Evolutionary conservation across 2,888 invertebrate species (phyloP), one percentile per base, ranked within the genome.

Genomic region (Tholera decimalis): DNA sequence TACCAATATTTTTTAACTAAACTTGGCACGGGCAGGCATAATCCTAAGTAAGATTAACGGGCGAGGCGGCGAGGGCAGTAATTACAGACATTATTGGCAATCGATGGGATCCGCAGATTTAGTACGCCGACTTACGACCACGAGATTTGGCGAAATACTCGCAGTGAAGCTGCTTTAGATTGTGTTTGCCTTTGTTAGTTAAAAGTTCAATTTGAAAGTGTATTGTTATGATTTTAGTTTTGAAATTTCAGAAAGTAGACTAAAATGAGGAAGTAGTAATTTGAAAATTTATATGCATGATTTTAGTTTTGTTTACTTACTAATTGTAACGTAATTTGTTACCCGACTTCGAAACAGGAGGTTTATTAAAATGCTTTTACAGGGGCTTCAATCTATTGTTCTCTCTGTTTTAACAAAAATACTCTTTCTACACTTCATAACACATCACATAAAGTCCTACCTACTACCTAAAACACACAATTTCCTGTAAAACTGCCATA

Each of bases 1-100:
- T 75, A 73, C 63, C 78, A 74, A 81, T 83, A 83, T 91, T 89
- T 92, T 92, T 92, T 89, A 91, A 91, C 90, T 91, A 91, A 92
- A 89, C 84, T 85, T 87, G 85, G 88, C 86, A 83, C 84, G 82
- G 77, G 77, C 81, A 83, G 82, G 80, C 72, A 80, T 83, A 81
- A 85, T 85, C 77, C 81, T 80, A 82, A 82, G 81, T 73, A 74
- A 82, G 81, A 82, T 82, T 82, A 82, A 94, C 91, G 90, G 89
- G 85, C 83, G 82, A 86, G 85, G 84, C 85, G 82, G 87, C 78
- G 82, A 83, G 85, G 83, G 86, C 83, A 87, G 92, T 93, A 93
- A 93, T 94, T 94, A 94, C 92, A 80, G 88, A 87, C 91, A 91
- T 93, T 93, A 93, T 93, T 92, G 92, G 89, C 93, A 91, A 91